These are phyloP conservation scores for Salmo trutta DNA, from an alignment of 2,797 vertebrate genomes.

Conservation along the genomic window DNA sequence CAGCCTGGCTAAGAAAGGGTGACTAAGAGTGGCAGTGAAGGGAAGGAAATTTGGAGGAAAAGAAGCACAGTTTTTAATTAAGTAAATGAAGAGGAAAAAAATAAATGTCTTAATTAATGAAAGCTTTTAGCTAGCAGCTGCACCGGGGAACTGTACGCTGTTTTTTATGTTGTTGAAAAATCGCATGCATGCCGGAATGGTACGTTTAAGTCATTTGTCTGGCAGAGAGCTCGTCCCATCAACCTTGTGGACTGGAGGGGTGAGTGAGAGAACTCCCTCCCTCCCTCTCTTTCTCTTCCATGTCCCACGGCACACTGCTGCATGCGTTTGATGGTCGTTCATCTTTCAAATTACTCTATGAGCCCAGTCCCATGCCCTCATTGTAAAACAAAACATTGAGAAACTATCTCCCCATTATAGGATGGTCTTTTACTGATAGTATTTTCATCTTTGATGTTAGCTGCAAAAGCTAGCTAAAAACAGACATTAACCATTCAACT, in stretches of 20 bases:
- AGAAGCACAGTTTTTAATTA: conserved; percentile 74
- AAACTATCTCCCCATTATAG: conserved; percentile 65
- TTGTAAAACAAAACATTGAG: conserved; percentile 56
- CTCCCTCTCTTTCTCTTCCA: conserved; percentile 33
- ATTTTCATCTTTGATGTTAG: conserved; percentile 96
- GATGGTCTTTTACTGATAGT: conserved; percentile 41
- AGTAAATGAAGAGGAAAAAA: conserved; percentile 73
- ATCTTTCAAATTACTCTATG: conserved; percentile 58
- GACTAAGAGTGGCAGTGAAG: conserved; percentile 47
- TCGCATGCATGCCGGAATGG: conserved; percentile 69
- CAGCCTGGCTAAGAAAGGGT: neutral
- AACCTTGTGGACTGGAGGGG: conserved; percentile 55
- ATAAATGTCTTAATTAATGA: conserved; percentile 77
- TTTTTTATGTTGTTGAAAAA: conserved; percentile 58
- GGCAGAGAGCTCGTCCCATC: conserved; percentile 60
- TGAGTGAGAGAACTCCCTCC: conserved; percentile 44
- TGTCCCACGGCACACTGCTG: conserved; percentile 68
- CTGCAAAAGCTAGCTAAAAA: conserved; percentile 78
- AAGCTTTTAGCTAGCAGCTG: conserved; percentile 78
- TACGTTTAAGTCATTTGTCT: conserved; percentile 69
- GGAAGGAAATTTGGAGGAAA: conserved; percentile 75
- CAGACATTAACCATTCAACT: conserved; percentile 72
- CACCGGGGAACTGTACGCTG: conserved; percentile 60
- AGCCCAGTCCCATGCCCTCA: conserved; percentile 57
- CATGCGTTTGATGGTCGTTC: conserved; percentile 59